These are phyloP conservation scores for Erythrocercus mccallii DNA, from an alignment of 2,113 vertebrate species.

Conservation along the genomic window DNA sequence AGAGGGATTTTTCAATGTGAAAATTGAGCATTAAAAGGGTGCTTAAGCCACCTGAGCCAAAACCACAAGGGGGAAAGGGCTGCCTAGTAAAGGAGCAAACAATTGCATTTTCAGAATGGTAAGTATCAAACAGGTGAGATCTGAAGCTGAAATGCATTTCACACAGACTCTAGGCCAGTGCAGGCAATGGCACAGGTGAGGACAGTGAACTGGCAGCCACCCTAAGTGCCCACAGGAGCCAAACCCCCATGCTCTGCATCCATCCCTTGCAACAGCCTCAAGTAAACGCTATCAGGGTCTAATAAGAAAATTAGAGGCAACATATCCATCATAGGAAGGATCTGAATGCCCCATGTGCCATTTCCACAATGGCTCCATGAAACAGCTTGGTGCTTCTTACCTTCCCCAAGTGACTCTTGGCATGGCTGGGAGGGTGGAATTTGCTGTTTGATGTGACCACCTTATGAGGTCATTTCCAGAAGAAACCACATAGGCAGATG, in stretches of 20 bases:
- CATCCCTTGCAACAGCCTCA: background rate
- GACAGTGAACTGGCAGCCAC: background rate
- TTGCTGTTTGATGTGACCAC: background rate
- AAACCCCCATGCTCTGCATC: background rate
- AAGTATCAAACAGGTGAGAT: background rate
- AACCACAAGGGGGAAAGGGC: background rate
- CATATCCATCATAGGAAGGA: background rate
- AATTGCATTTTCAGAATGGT: background rate
- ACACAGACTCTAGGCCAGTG: background rate
- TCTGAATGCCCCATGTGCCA: background rate
- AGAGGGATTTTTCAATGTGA: conserved; percentile 32
- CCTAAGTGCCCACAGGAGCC: fast-evolving
- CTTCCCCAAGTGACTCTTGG: background rate
- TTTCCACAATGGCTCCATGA: background rate
- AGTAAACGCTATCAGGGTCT: background rate
- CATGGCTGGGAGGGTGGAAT: fast-evolving
- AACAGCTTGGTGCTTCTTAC: background rate
- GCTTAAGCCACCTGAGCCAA: background rate
- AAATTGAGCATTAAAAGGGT: conserved; percentile 15
- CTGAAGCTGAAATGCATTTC: background rate
- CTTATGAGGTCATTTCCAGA: background rate
- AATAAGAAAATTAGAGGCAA: background rate
- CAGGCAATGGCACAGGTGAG: background rate
- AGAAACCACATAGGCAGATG: background rate
- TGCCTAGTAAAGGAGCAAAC: background rate